These are phyloP conservation scores for Balanococcus diminutus DNA, from an alignment of 2,888 invertebrate species.

Conservation along the genomic window DNA sequence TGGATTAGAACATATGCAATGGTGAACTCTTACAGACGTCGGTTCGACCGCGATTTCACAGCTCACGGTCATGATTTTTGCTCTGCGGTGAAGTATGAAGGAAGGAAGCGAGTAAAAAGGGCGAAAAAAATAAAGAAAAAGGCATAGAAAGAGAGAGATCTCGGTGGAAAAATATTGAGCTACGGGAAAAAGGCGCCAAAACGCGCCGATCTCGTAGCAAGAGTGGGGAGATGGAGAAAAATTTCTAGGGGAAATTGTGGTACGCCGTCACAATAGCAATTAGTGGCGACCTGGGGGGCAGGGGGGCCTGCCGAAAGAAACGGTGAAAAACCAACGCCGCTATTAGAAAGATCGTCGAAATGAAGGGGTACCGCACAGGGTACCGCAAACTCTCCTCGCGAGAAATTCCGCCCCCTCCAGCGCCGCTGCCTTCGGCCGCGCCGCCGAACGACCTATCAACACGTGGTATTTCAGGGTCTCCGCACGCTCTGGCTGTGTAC, in stretches of 20 bases:
- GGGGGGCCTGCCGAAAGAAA: background rate
- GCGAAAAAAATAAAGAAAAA: constrained; percentile 38
- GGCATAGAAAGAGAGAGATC: constrained; percentile 42
- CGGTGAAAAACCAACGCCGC: constrained; percentile 52
- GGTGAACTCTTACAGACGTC: constrained; percentile 28
- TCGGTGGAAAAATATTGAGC: constrained; percentile 38
- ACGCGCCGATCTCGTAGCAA: constrained; percentile 20
- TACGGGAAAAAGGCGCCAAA: constrained; percentile 54
- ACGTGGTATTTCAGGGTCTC: constrained; percentile 50
- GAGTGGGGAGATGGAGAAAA: constrained; percentile 45
- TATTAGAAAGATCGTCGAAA: constrained; percentile 55
- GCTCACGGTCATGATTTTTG: constrained; percentile 54
- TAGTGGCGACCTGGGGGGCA: constrained; percentile 44
- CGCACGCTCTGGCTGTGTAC: constrained; percentile 34
- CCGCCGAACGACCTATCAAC: constrained; percentile 54
- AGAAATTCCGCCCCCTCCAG: constrained; percentile 3
- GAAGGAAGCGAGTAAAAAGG: constrained; percentile 33
- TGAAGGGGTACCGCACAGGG: constrained; percentile 54
- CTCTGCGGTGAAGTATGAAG: constrained; percentile 14
- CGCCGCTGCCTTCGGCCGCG: background rate
- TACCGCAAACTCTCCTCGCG: constrained; percentile 49
- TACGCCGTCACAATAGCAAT: constrained; percentile 55
- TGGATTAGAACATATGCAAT: background rate
- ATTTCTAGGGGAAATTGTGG: constrained; percentile 55
- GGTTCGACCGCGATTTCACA: constrained; percentile 49